Percentiles rank a stretch among this genome's conserved stretches.
Evolutionary conservation across 2,113 vertebrate genomes (phyloP).

Genomic region (Pelecanoides urinatrix): DNA sequence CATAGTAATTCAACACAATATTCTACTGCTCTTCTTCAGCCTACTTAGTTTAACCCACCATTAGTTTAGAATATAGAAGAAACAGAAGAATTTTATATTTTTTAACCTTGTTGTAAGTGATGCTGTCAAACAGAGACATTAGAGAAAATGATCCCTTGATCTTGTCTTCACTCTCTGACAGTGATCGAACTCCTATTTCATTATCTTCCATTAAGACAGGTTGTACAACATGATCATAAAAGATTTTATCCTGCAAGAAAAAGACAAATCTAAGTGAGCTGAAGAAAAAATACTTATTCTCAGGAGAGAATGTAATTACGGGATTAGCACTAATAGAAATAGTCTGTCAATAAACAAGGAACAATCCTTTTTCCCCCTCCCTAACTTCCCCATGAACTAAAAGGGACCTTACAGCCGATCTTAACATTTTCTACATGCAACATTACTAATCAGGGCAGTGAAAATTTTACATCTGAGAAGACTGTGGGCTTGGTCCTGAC

Average conservation of each 20-base stretch:
- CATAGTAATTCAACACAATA: neutral
- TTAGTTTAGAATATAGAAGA: neutral
- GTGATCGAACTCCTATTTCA: conserved; percentile 17
- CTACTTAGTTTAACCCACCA: neutral
- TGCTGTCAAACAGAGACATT: conserved; percentile 60
- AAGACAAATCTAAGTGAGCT: neutral
- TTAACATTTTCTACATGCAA: neutral
- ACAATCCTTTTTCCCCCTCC: accelerated
- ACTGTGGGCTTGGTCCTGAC: neutral
- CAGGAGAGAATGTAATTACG: neutral
- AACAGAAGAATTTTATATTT: neutral
- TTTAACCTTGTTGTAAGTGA: conserved; percentile 78
- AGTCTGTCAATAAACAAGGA: neutral
- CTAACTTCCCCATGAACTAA: neutral
- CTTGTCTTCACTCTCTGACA: conserved; percentile 67
- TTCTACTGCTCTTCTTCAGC: neutral
- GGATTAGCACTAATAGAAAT: neutral
- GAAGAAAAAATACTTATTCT: neutral
- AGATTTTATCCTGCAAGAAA: conserved; percentile 69
- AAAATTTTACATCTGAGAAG: neutral
- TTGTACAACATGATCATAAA: conserved; percentile 44
- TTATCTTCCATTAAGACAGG: conserved; percentile 53
- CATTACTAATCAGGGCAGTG: neutral
- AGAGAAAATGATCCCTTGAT: conserved; percentile 58
- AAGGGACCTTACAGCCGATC: neutral